Evolutionary conservation across 2,113 vertebrate genomes (phyloP).

Genomic region (Sinocyclocheilus anshuiensis): DNA sequence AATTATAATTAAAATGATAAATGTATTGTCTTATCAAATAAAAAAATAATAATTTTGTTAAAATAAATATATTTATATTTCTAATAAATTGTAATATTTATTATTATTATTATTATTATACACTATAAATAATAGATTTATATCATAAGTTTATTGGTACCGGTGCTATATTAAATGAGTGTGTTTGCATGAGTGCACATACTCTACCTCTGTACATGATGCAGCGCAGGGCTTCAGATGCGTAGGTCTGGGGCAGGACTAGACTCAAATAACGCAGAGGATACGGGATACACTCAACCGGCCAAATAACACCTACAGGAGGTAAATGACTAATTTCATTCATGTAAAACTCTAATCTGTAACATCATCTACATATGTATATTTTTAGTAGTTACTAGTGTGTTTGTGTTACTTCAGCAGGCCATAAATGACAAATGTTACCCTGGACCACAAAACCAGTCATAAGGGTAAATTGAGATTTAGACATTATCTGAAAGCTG

Average conservation of each 20-base stretch:
- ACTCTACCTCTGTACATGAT: conserved; percentile 79
- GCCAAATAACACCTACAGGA: conserved; percentile 78
- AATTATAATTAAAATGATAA: background rate
- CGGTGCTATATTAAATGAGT: background rate
- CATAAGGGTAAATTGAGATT: too few species aligned
- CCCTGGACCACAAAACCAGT: too few species aligned
- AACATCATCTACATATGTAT: background rate
- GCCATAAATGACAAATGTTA: background rate
- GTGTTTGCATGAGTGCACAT: conserved; percentile 33
- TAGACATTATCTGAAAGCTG: too few species aligned
- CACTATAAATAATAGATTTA: background rate
- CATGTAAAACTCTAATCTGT: background rate
- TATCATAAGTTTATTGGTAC: background rate
- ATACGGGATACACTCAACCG: conserved; percentile 80
- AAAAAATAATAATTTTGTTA: too few species aligned
- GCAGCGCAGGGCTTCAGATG: conserved; percentile 77
- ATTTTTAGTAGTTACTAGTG: conserved; percentile 6
- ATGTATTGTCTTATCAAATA: too few species aligned
- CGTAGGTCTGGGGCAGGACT: conserved; percentile 78
- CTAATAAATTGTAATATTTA: background rate
- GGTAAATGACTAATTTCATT: background rate
- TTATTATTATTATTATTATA: background rate
- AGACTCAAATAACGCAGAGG: conserved; percentile 78
- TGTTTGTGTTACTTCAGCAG: background rate
- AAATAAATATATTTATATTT: too few species aligned